Evolutionary conservation across 2,113 vertebrate genomes (phyloP), one percentile per base, ranked within the genome.

Genomic region (Rhynchomys soricoides): DNA sequence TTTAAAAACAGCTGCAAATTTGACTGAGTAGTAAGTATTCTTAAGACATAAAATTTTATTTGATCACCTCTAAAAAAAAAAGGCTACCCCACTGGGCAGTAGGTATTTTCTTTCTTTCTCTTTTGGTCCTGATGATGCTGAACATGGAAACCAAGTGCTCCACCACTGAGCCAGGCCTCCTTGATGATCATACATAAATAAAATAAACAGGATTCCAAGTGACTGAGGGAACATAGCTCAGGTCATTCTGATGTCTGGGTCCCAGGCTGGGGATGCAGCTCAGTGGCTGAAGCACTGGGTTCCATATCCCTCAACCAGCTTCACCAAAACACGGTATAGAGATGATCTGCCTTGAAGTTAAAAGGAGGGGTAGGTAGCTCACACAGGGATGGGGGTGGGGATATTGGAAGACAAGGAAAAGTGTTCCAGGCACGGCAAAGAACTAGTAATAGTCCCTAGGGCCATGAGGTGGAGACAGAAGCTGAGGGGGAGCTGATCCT

Each of bases 181-280:
- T 43, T 43, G 22, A 19, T 59, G 79, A 62, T 0, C 7, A 78
- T 6, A 86, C 29, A 21, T 45, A 31, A 85, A 85, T 40, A 59
- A 59, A 4, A 26, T 29, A 62, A 62, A 15, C 9, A 55, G 10
- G 37, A 62, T 7, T 43, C 55, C 55, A 62, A 34, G 48, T 22
- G 22, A 4, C 64, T 1, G 2, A 5, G 52, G 73, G 43, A 45
- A 15, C 16, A 13, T 4, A 40, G 40, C 1, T 52, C 0, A 3
- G 43, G 10, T 29, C 8, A 4, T n/a, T 6, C 83, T n/a, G 77
- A 77, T 19, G 9, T 26, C n/a, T 13, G 11, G 59, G 59, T 37
- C 19, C 68, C 22, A 57, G 26, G 55, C 52, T 37, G 66, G 48
- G 22, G 24, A 1, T 5, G 26, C 43, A 8, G 29, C 5, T 37